phyloP scores from a whole-genome alignment of 2,113 vertebrate genomes.

The Genyomyrus donnyi region DNA sequence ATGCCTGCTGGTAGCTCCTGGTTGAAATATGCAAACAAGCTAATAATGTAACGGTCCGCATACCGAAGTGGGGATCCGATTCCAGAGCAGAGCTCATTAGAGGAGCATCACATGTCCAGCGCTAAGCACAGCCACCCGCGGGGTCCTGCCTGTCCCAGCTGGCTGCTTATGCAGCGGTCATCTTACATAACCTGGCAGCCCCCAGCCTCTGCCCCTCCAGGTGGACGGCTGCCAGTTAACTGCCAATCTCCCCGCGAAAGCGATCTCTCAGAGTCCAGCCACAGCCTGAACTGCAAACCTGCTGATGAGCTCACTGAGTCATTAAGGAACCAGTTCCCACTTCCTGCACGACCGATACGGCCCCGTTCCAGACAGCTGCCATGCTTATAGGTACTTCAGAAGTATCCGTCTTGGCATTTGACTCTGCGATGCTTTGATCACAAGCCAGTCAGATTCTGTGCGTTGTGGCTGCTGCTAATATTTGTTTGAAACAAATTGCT shows the following conservation, averaged over 20 bases:
- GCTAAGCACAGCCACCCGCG: neutral
- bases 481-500: neutral
- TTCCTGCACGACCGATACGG: neutral
- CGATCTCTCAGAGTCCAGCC: neutral
- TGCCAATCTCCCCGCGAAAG: neutral
- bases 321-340: neutral
- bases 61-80: neutral
- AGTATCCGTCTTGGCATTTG: neutral
- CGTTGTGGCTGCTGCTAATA: neutral
- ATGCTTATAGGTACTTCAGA: neutral
- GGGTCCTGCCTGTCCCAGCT: neutral
- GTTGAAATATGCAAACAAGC: neutral
- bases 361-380: neutral
- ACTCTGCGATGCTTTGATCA: neutral
- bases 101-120: neutral
- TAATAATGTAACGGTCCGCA: neutral
- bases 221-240: neutral
- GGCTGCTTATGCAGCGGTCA: slow-evolving; percentile 2
- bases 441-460: neutral
- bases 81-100: slow-evolving; percentile 5
- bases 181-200: slow-evolving; percentile 9
- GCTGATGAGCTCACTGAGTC: neutral
- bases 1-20: neutral
- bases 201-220: neutral
- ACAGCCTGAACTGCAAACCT: neutral